Evolutionary conservation across 2,113 vertebrate species (phyloP).

Genomic region (Danio rerio): GRCz12tu NC_133176.1:2233001-2233500

Average conservation of each 20-base stretch:
- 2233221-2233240: not conserved
- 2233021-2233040: slow-evolving; percentile 84
- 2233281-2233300: not conserved
- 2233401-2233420: no score
- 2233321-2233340: not conserved
- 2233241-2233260: no score
- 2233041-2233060: slow-evolving; percentile 79
- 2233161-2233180: slow-evolving; percentile 32
- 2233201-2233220: not conserved
- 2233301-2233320: not conserved
- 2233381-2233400: no score
- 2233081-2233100: slow-evolving; percentile 62
- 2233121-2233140: slow-evolving; percentile 29
- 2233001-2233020: slow-evolving; percentile 78
- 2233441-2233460: no score
- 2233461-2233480: no score
- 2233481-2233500: no score
- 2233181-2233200: not conserved
- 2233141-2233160: slow-evolving; percentile 33
- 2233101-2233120: slow-evolving; percentile 52
- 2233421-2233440: not conserved
- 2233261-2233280: no score
- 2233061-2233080: slow-evolving; percentile 79
- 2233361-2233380: not conserved
- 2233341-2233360: slow-evolving; percentile 54